Base-by-base conservation (phyloP, 2,888 invertebrate species). In the Mechanitis messenoides region DNA sequence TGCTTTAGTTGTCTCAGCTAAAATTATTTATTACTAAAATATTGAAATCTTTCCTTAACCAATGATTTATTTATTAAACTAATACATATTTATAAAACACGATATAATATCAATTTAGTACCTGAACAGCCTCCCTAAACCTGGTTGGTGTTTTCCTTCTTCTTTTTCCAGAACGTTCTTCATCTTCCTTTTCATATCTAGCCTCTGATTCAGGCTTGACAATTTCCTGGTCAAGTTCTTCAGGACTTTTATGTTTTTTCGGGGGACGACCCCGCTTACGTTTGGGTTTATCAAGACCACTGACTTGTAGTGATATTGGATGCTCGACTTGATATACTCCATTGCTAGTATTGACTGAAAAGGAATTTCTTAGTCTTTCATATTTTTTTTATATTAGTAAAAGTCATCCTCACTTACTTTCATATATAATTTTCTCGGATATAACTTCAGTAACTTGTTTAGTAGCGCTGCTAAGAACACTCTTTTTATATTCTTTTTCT, bases 221-320 rank as follows among this genome's bases (percentile, higher is more conserved):
- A 2, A 74, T 75, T 69, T 81, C 82, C 60, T 73, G 71, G 2
- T 77, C 83, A 68, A 79, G 59, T 57, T 82, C 84, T 54, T 90
- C 88, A 0, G 82, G 79, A 1, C 85, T 72, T 66, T 87, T 86
- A 64, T 68, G 77, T 67, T 84, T 87, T 81, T 94, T 94, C 0
- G 93, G 92, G 11, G 95, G 95, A 53, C 95, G 87, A 6, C 95
- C 95, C 38, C 94, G 85, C 79, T 94, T 95, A 59, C 92, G 85
- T 74, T 92, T 92, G 0, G 94, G 94, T 69, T 91, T 93, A 42
- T 92, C 92, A 33, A 94, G 76, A 1, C 93, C 94, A 62, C 92
- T 92, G 67, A 92, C 91, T 84, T 92, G 91, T 28, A 94, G 80
- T 2, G 92, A 83, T 68, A 94, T 87, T 31, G 93, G 92, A 74